Base-by-base conservation (phyloP, 2,113 vertebrate species). In the Balaeniceps rex region DNA sequence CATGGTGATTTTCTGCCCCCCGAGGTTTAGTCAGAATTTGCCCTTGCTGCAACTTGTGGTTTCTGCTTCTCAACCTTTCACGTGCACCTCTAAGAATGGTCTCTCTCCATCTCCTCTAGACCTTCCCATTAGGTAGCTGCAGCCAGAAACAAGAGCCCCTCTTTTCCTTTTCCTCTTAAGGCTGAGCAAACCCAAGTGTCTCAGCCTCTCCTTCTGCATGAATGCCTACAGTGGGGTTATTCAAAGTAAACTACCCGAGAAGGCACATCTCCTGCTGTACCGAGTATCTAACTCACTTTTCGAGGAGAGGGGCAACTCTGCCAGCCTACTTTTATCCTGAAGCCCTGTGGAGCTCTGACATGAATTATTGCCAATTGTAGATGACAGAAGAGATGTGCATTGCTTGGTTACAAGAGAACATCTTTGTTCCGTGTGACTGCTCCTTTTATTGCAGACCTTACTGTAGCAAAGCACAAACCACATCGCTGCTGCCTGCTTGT, bases 381-480 rank as follows among this genome's bases (percentile, higher is more conserved):
- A 75, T 87, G 94, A 83, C 77, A 55, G 83, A 70, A 71, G 90
- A 83, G 93, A 92, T 64, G 66, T 60, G n/a, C 74, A 95, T 93
- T 89, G 70, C 90, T 94, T 83, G 64, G 52, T 87, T 96, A 87
- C 74, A 61, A 75, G 55, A 57, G 76, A 80, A 46, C 60, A 83
- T 88, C 95, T 93, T 92, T 93, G 77, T 95, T 96, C 94, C 52
- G 0, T 83, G 40, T 83, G 90, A 55, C 90, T 92, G 85, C 63
- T 89, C 79, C 92, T 93, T 95, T 88, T 92, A 78, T 83, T 80
- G 44, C 44, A 89, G 71, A 79, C 57, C 76, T 74, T 81, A 81
- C 36, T 36, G 38, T 49, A 55, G 58, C 54, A n/a, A 85, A 55
- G 46, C 84, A 70, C 40, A 89, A 79, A 60, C 34, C 63, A 36